Conservation (phyloP, 92 coral and sea anemone genomes). For the Hydrozoanthus gracilis region DNA sequence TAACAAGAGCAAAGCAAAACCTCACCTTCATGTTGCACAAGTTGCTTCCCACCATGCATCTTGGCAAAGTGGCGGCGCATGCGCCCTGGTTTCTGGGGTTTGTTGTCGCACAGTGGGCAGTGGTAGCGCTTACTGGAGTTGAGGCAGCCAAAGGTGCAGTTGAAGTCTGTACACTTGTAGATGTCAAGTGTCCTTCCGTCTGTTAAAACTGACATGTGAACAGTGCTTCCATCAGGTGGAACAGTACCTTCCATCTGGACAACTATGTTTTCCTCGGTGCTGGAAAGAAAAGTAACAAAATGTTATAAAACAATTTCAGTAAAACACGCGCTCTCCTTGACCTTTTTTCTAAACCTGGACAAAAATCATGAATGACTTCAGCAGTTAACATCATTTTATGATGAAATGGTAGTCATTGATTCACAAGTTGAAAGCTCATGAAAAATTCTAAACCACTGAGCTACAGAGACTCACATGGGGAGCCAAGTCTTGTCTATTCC, state of each 20-base stretch:
- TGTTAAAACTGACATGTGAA: slow-evolving; percentile 72
- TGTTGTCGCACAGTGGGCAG: slow-evolving; percentile 89
- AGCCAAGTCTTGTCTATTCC: too few species aligned
- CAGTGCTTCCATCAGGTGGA: slow-evolving; percentile 24
- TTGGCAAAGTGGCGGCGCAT: slow-evolving; percentile 86
- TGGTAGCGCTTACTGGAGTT: slow-evolving; percentile 83
- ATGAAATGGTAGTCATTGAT: too few species aligned
- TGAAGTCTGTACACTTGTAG: slow-evolving; percentile 69
- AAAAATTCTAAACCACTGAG: too few species aligned
- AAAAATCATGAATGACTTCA: too few species aligned
- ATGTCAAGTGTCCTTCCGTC: slow-evolving; percentile 77
- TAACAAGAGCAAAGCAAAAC: too few species aligned
- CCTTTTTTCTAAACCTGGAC: too few species aligned
- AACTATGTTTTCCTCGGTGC: slow-evolving; percentile 27
- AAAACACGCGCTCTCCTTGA: too few species aligned
- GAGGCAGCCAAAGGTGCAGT: slow-evolving; percentile 73
- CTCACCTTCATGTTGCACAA: slow-evolving; percentile 77
- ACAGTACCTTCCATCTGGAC: slow-evolving; percentile 41
- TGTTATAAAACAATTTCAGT: not conserved
- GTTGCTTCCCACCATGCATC: slow-evolving; percentile 88
- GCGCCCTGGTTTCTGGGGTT: slow-evolving; percentile 94
- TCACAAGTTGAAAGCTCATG: too few species aligned
- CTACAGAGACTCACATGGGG: too few species aligned
- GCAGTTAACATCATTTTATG: too few species aligned
- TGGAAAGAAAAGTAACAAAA: not conserved